Percentiles rank a stretch among this genome's conserved stretches.
Conservation (phyloP, 2,113 vertebrate genomes). For the Poicephalus gulielmi region DNA sequence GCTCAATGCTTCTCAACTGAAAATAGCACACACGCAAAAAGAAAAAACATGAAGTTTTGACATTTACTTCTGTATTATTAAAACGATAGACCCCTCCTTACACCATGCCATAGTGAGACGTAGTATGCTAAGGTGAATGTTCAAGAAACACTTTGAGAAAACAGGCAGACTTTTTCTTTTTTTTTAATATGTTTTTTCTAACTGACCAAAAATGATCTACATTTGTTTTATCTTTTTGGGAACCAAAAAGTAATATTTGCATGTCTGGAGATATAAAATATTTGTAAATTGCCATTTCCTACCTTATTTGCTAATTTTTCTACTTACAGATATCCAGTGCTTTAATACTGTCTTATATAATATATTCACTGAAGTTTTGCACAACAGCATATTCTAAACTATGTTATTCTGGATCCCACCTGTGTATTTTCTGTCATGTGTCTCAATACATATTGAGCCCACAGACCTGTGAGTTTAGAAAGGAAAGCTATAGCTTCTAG, state of each 20-base stretch:
- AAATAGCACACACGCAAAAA: background rate
- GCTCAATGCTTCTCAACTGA: background rate
- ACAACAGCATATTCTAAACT: background rate
- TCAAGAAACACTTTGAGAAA: background rate
- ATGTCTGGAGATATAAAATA: background rate
- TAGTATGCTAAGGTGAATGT: background rate
- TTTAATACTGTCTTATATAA: background rate
- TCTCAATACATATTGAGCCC: background rate
- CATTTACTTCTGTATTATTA: background rate
- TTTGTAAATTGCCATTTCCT: background rate
- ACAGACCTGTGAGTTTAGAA: background rate
- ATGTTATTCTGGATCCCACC: background rate
- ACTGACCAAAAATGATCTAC: background rate
- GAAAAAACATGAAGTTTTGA: background rate
- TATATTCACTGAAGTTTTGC: background rate
- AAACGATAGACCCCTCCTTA: background rate
- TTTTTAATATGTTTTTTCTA: background rate
- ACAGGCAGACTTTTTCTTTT: background rate
- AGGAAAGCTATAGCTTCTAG: background rate
- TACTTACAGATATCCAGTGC: background rate
- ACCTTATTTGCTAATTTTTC: background rate
- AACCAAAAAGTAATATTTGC: background rate
- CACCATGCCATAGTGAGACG: background rate
- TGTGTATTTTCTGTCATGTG: background rate
- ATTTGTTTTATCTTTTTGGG: background rate